A percentile compares a stretch with the other conserved stretches of the same genome.
Conservation (phyloP, 2,113 vertebrate genomes). For the Siniperca knerii region DNA sequence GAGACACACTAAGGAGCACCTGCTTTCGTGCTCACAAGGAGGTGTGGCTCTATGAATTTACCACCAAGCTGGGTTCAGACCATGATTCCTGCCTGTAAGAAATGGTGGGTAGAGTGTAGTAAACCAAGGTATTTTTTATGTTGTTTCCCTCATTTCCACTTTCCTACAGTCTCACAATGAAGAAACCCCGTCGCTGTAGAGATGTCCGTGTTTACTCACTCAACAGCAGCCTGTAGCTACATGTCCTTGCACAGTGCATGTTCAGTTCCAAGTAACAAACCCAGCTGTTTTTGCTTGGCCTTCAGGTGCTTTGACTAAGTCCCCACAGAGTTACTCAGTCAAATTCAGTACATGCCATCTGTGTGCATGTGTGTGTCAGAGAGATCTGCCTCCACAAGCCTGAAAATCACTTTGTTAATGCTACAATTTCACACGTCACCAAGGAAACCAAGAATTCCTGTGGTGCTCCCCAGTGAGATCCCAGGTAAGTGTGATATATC, state of each 20-base stretch:
- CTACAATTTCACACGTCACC: conserved; percentile 41
- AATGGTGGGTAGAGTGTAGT: too few relatives aligned
- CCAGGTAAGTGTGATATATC: conserved; percentile 75
- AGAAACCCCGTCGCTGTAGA: background rate
- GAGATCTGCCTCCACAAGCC: conserved; percentile 59
- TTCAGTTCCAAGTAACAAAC: background rate
- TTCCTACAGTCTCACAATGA: background rate
- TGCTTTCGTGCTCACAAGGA: background rate
- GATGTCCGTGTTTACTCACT: background rate
- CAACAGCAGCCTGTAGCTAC: conserved; percentile 31
- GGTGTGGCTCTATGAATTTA: background rate
- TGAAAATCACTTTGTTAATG: conserved; percentile 40
- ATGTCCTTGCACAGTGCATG: conserved; percentile 28
- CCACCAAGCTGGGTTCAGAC: too few relatives aligned
- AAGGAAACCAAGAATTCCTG: conserved; percentile 68
- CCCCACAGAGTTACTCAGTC: conserved; percentile 23
- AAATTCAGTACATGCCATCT: conserved; percentile 22
- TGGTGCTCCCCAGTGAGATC: conserved; percentile 41
- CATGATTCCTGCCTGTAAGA: background rate
- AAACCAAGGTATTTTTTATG: background rate
- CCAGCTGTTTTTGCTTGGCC: conserved; percentile 41
- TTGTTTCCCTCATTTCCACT: background rate
- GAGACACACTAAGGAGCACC: background rate
- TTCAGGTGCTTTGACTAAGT: conserved; percentile 49
- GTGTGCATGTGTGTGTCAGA: conserved; percentile 23